Conservation (phyloP, 2,888 invertebrate species). For the Buathra laborator region DNA sequence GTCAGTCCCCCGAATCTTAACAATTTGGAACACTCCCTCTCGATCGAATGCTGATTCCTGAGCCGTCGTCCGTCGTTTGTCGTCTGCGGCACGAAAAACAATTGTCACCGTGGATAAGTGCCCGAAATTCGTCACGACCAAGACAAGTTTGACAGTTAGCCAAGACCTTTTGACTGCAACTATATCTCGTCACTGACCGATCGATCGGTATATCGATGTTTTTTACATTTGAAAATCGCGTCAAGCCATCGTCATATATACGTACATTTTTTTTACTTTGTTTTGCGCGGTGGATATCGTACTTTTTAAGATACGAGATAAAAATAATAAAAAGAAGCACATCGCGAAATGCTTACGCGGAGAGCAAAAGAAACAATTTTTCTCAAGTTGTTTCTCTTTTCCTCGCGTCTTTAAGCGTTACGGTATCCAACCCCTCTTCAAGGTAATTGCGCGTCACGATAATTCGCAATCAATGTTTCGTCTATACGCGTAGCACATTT, state of each 20-base stretch:
- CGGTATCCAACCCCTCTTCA: constrained; percentile 53
- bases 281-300: constrained; percentile 14
- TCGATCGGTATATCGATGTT: constrained; percentile 49
- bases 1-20: constrained; percentile 59
- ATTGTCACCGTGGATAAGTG: constrained; percentile 63
- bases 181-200: constrained; percentile 33
- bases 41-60: constrained; percentile 46
- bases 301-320: not conserved
- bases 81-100: constrained; percentile 55
- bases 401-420: constrained; percentile 41
- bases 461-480: constrained; percentile 64
- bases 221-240: not conserved
- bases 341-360: not conserved
- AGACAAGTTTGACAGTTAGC: constrained; percentile 64
- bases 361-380: not conserved
- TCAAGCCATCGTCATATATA: not conserved
- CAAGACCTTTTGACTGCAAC: constrained; percentile 64
- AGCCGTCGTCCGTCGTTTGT: not conserved
- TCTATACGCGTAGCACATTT: constrained; percentile 29
- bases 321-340: not conserved
- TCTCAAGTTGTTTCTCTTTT: not conserved
- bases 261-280: not conserved
- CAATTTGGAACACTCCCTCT: constrained; percentile 62
- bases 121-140: constrained; percentile 53
- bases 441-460: constrained; percentile 60